Evolutionary conservation across 1,140 invertebrate genomes (phyloP).

Genomic region (Drosophila pectinifera): DNA sequence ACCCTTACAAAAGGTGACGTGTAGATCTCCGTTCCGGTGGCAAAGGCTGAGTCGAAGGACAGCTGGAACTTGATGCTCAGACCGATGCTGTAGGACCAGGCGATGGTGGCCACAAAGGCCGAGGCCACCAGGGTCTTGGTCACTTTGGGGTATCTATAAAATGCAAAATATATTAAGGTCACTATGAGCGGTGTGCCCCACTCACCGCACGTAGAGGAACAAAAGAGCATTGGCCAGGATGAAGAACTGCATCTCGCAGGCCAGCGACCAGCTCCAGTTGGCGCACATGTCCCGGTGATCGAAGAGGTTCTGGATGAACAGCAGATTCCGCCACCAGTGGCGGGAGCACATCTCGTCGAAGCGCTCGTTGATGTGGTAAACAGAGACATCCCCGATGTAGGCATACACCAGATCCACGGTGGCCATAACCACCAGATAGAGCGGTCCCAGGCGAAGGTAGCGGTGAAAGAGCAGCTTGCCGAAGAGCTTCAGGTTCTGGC

Average conservation of each 20-base stretch:
- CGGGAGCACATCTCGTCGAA: constrained; percentile 86
- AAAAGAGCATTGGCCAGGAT: constrained; percentile 86
- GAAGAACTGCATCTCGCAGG: constrained; percentile 93
- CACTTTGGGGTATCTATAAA: constrained; percentile 65
- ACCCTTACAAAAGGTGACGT: constrained; percentile 81
- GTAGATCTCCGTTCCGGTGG: constrained; percentile 82
- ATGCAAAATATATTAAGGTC: too few relatives aligned
- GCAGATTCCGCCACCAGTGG: constrained; percentile 88
- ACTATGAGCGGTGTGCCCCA: too few relatives aligned
- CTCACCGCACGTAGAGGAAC: constrained; percentile 86
- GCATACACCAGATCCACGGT: constrained; percentile 85
- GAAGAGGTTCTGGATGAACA: constrained; percentile 88
- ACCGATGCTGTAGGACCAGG: constrained; percentile 70
- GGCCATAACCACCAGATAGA: constrained; percentile 86
- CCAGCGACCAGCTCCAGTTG: constrained; percentile 93
- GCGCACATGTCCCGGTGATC: constrained; percentile 88
- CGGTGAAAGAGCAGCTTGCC: constrained; percentile 79
- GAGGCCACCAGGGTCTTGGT: constrained; percentile 56
- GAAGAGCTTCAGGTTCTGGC: constrained; percentile 71
- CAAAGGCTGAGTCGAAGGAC: constrained; percentile 79
- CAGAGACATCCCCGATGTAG: constrained; percentile 85
- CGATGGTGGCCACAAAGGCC: constrained; percentile 53
- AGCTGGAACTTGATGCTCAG: constrained; percentile 71
- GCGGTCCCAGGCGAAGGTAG: constrained; percentile 85
- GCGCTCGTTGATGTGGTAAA: constrained; percentile 86